A percentile compares a stretch with the other conserved stretches of the same genome.
phyloP scores from a whole-genome alignment of 2,888 invertebrate species.

The Margaritifera margaritifera region DNA sequence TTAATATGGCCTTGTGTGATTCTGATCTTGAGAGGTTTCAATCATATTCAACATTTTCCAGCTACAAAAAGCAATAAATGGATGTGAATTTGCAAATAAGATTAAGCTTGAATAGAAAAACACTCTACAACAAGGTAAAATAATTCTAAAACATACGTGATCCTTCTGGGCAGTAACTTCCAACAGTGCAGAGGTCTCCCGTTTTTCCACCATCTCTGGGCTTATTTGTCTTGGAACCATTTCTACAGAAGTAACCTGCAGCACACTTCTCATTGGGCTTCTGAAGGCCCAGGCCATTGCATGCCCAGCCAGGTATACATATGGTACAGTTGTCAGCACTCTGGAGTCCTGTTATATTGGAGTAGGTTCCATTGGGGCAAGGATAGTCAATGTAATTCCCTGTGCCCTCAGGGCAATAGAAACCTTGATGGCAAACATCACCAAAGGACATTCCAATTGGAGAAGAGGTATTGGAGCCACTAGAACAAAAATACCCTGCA shows the following conservation, averaged over 20 bases:
- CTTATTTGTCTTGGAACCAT: slow-evolving; percentile 58
- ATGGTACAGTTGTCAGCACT: slow-evolving; percentile 54
- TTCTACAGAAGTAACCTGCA: slow-evolving; percentile 66
- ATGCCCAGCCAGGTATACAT: slow-evolving; percentile 67
- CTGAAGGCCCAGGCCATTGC: slow-evolving; percentile 60
- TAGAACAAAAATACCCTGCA: slow-evolving; percentile 65
- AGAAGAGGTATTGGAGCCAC: slow-evolving; percentile 49
- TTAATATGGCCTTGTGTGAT: too few relatives aligned
- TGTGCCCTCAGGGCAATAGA: slow-evolving; percentile 66
- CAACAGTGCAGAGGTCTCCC: slow-evolving; percentile 66
- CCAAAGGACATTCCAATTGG: slow-evolving; percentile 52
- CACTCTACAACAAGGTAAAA: neutral
- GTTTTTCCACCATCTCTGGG: slow-evolving; percentile 68
- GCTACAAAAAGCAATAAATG: too few relatives aligned
- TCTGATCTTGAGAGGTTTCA: too few relatives aligned
- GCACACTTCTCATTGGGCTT: slow-evolving; percentile 64
- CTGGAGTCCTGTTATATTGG: slow-evolving; percentile 60
- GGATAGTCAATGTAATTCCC: slow-evolving; percentile 53
- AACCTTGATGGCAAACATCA: slow-evolving; percentile 66
- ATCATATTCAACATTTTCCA: too few relatives aligned
- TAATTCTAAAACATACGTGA: slow-evolving; percentile 45
- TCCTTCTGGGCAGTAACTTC: slow-evolving; percentile 65
- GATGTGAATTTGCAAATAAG: too few relatives aligned
- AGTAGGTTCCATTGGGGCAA: slow-evolving; percentile 69
- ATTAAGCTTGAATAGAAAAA: neutral